A percentile compares a stretch with the other conserved stretches of the same genome.
phyloP scores from a whole-genome alignment of 2,888 invertebrate genomes.

The Cryptocephalus moraei region DNA sequence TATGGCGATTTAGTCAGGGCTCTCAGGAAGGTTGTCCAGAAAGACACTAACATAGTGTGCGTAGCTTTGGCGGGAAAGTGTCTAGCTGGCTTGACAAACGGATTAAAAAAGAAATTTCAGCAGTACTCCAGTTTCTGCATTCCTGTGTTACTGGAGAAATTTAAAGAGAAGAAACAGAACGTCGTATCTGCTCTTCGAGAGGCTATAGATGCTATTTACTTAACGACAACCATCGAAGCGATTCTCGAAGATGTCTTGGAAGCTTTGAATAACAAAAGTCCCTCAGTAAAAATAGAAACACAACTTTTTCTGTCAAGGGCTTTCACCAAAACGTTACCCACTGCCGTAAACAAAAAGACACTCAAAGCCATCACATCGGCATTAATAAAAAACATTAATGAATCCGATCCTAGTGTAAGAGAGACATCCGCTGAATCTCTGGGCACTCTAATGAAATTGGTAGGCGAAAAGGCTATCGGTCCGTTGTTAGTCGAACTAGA shows the following conservation, averaged over 20 bases:
- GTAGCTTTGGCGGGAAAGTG: constrained; percentile 81
- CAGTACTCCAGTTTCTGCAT: constrained; percentile 72
- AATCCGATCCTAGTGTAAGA: constrained; percentile 80
- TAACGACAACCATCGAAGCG: constrained; percentile 68
- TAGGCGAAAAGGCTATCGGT: constrained; percentile 82
- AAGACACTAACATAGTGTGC: constrained; percentile 91
- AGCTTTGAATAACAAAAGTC: constrained; percentile 85
- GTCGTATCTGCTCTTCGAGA: constrained; percentile 82
- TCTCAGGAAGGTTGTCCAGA: constrained; percentile 81
- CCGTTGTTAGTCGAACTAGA: constrained; percentile 86
- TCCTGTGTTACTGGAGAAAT: constrained; percentile 81
- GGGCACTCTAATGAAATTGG: constrained; percentile 87
- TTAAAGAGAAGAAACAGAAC: constrained; percentile 91
- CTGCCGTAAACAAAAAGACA: constrained; percentile 79
- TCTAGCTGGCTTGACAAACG: constrained; percentile 69
- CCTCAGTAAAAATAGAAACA: constrained; percentile 79
- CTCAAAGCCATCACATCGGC: constrained; percentile 74
- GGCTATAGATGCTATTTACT: constrained; percentile 81
- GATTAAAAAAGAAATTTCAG: constrained; percentile 79
- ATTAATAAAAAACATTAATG: constrained; percentile 68
- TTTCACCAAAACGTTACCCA: constrained; percentile 70
- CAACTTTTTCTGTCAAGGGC: constrained; percentile 75
- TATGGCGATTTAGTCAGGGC: constrained; percentile 82
- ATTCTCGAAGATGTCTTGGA: constrained; percentile 79
- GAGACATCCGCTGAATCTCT: constrained; percentile 89